Evolutionary conservation across 2,888 invertebrate genomes (phyloP).

Genomic region (Zhuqinia jingwanae): DNA sequence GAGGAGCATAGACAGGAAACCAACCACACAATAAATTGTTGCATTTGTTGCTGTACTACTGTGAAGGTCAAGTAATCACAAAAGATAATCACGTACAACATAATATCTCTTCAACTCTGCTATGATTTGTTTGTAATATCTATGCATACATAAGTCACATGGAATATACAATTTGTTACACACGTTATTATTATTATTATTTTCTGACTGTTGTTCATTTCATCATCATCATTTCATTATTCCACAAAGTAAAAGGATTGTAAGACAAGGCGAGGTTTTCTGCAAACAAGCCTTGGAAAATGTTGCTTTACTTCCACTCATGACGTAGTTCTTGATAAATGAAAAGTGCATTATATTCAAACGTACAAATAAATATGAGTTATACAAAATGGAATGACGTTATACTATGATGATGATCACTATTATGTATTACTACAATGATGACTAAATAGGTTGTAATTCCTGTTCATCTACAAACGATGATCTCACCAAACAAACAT

Average conservation of each 20-base stretch:
- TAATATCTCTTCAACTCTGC: background rate
- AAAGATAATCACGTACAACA: conserved; percentile 19
- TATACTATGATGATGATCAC: no score
- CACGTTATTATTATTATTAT: no score
- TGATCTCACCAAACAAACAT: conserved; percentile 21
- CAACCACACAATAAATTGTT: conserved; percentile 35
- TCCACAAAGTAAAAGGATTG: background rate
- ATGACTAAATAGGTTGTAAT: background rate
- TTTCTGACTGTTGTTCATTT: background rate
- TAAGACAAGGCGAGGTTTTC: background rate
- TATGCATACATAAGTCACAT: background rate
- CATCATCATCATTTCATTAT: conserved; percentile 18
- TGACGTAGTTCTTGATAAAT: conserved; percentile 11
- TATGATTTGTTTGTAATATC: background rate
- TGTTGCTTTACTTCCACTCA: background rate
- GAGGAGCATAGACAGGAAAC: conserved; percentile 22
- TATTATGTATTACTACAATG: background rate
- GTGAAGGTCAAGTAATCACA: conserved; percentile 32
- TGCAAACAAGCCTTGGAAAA: conserved; percentile 47
- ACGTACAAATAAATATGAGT: background rate
- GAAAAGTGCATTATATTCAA: background rate
- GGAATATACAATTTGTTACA: background rate
- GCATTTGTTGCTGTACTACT: background rate
- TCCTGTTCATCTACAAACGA: conserved; percentile 3
- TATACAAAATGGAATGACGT: background rate